Percentiles rank a stretch among this genome's conserved stretches.
These are phyloP conservation scores for Papilio demoleus DNA, from an alignment of 2,888 invertebrate species.

Conservation along the genomic window DNA sequence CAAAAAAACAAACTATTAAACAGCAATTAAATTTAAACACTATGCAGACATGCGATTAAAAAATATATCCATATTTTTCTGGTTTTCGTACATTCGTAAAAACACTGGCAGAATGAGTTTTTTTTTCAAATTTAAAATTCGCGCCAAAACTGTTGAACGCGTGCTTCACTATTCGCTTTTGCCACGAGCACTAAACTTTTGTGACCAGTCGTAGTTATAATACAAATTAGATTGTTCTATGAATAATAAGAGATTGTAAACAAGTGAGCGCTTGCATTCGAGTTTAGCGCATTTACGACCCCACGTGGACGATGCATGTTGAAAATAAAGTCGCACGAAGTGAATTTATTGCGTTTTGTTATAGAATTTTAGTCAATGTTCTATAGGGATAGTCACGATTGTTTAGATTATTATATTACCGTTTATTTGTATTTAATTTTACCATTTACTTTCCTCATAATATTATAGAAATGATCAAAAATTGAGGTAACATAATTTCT, in stretches of 20 bases:
- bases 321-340: conserved; percentile 22
- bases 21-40: no score
- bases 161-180: not conserved
- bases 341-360: not conserved
- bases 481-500: no score
- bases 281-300: conserved; percentile 29
- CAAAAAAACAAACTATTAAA: no score
- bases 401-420: no score
- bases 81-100: no score
- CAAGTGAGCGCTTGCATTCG: conserved; percentile 28
- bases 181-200: conserved; percentile 33
- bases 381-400: not conserved
- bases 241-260: conserved; percentile 31
- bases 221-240: conserved; percentile 39
- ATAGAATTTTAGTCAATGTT: not conserved
- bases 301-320: conserved; percentile 26
- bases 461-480: no score
- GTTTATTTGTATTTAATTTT: no score
- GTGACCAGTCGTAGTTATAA: conserved; percentile 15
- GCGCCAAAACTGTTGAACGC: conserved; percentile 30
- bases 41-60: not conserved
- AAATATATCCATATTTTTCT: no score
- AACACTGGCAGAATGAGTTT: not conserved
- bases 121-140: not conserved
- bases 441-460: no score